Base-by-base conservation (phyloP, 2,888 invertebrate genomes). In the Acanthococcus lagerstroemiae region DNA sequence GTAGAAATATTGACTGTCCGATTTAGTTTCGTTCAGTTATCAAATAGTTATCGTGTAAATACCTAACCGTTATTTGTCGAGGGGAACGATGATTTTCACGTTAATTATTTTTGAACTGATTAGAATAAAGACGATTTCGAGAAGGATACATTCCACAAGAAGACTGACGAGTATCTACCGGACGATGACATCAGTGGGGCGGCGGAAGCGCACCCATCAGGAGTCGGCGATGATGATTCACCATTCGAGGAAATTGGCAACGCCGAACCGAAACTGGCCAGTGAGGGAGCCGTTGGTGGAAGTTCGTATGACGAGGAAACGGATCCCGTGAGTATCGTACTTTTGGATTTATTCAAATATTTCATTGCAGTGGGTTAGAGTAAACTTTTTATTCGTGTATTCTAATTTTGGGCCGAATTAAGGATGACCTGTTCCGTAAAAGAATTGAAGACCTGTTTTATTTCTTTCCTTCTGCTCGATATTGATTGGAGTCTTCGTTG, bases 111-210 rank as follows among this genome's bases (percentile, higher is more conserved):
- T 65, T 5, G 1, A 30, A 21, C 1, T 9, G 24, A 2, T 19
- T 26, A 65, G 66, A 55, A 66, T 46, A 56, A 56, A 50, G 66
- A 55, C n/a, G 66, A 66, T 27, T 66, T 56, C 50, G 66, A 66
- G 30, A 56, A 48, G 56, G 66, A 55, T 44, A 46, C 30, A 46
- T 57, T 56, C 25, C 66, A 56, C 45, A 66, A 66, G 30, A 66
- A 66, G 21, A 66, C 66, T 0, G 66, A 66, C 27, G 66, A 66
- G n/a, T 56, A 30, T 48, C 48, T 30, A 50, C 56, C 55, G 5
- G 48, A 56, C 27, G 66, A 66, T 30, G 55, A 46, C n/a, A n/a
- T n/a, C n/a, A n/a, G n/a, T n/a, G n/a, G n/a, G n/a, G n/a, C n/a
- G 27, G 30, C 7, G 24, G 21, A 19, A 25, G 30, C 25, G 22